phyloP scores from a whole-genome alignment of 2,113 vertebrate species.

The Dicaeum eximium region DNA sequence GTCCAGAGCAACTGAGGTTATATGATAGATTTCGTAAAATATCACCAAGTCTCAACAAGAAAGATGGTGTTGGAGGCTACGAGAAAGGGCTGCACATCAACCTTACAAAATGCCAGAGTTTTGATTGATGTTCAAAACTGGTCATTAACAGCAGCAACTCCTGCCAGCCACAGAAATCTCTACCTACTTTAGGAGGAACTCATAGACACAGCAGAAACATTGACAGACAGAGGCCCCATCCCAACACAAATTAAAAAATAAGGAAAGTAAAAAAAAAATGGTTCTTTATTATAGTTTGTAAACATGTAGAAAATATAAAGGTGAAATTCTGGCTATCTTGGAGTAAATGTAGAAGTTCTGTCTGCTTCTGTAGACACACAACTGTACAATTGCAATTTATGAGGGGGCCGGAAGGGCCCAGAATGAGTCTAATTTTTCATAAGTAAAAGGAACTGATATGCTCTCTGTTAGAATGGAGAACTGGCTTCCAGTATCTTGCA shows the following conservation, averaged over 20 bases:
- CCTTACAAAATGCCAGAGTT: not conserved
- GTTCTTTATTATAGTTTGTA: not conserved
- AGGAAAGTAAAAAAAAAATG: rapidly evolving
- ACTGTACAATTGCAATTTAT: not conserved
- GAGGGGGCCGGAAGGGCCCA: not conserved
- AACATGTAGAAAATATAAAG: not conserved
- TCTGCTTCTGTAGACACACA: not conserved
- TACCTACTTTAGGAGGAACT: not conserved
- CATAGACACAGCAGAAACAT: not conserved
- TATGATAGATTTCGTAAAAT: conserved; percentile 44
- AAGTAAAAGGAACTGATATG: not conserved
- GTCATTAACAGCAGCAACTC: not conserved
- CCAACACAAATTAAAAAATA: not conserved
- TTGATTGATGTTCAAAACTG: not conserved
- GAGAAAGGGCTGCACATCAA: conserved; percentile 42
- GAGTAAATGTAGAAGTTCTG: not conserved
- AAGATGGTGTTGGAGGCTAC: conserved; percentile 29
- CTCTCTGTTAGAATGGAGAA: not conserved
- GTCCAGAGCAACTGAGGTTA: conserved; percentile 46
- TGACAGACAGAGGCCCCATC: not conserved
- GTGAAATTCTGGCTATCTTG: not conserved
- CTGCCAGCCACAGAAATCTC: not conserved
- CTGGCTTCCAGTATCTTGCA: not conserved
- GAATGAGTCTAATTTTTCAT: not conserved
- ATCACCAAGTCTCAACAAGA: conserved; percentile 44